Percentiles rank a stretch among this genome's conserved stretches.
Evolutionary conservation across 2,113 vertebrate species (phyloP).

Genomic region (Chlorodrepanis virens): DNA sequence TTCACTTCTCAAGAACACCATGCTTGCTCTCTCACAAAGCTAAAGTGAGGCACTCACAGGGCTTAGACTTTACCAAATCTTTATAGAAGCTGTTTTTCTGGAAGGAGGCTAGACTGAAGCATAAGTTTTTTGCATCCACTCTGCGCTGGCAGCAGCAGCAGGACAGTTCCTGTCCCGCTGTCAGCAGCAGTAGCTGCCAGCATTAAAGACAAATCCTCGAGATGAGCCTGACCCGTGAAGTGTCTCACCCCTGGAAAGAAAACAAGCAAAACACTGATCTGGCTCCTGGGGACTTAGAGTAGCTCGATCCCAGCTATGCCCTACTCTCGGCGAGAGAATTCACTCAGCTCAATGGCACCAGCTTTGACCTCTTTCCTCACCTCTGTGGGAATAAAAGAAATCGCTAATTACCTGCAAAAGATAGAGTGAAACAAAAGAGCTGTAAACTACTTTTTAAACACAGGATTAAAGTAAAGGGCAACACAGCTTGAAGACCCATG

Average conservation of each 20-base stretch:
- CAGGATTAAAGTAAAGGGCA: neutral
- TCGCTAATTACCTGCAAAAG: neutral
- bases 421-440: neutral
- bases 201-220: neutral
- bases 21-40: neutral
- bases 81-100: neutral
- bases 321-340: neutral
- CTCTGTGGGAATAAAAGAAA: neutral
- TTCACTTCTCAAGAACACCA: neutral
- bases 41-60: neutral
- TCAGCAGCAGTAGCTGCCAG: neutral
- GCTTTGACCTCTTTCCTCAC: neutral
- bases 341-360: neutral
- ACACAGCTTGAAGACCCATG: neutral
- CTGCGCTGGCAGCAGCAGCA: neutral
- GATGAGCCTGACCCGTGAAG: neutral
- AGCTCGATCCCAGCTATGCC: neutral
- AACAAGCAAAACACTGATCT: neutral
- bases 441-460: neutral
- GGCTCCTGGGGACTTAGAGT: fast-evolving
- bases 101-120: neutral
- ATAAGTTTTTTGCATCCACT: neutral
- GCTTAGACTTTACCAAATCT: neutral
- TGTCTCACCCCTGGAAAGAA: neutral
- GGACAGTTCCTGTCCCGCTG: neutral